Conservation (phyloP, 2,797 vertebrate species). For the Poecilia picta region DNA sequence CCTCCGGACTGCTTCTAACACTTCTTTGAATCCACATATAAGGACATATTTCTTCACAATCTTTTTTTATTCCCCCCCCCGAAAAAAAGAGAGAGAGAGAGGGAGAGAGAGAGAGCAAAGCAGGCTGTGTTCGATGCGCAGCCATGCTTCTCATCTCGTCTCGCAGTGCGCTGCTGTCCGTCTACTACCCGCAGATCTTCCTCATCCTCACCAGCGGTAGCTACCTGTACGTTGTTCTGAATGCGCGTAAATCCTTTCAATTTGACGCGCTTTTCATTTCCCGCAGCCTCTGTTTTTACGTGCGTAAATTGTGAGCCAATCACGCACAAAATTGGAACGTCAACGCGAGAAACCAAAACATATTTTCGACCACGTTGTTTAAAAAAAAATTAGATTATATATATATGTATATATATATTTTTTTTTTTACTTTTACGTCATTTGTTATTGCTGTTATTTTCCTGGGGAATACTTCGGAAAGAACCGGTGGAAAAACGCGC, state of each 20-base stretch:
- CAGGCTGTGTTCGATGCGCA: slow-evolving; percentile 78
- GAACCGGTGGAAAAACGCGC: slow-evolving; percentile 17
- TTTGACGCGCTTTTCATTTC: neutral
- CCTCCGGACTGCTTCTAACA: slow-evolving; percentile 57
- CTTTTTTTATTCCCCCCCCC: too few relatives aligned
- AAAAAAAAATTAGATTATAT: too few relatives aligned
- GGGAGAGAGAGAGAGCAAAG: slow-evolving; percentile 53
- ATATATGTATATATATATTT: neutral
- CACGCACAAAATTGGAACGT: slow-evolving; percentile 28
- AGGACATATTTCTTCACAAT: slow-evolving; percentile 40
- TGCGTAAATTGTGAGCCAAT: slow-evolving; percentile 33
- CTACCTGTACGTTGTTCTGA: slow-evolving; percentile 91
- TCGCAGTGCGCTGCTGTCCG: slow-evolving; percentile 92
- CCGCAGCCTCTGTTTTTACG: neutral
- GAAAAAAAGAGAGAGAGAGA: slow-evolving; percentile 35
- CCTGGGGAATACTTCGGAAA: neutral
- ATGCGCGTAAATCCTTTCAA: slow-evolving; percentile 26
- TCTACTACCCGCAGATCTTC: slow-evolving; percentile 97
- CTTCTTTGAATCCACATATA: slow-evolving; percentile 35
- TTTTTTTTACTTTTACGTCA: neutral
- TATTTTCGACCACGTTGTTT: neutral
- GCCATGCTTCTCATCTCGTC: slow-evolving; percentile 94
- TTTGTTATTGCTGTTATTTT: neutral
- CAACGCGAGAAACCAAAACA: neutral
- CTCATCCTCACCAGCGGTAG: slow-evolving; percentile 98